Conservation (phyloP, 1,140 invertebrate genomes). For the Saccostrea glomerata region DNA sequence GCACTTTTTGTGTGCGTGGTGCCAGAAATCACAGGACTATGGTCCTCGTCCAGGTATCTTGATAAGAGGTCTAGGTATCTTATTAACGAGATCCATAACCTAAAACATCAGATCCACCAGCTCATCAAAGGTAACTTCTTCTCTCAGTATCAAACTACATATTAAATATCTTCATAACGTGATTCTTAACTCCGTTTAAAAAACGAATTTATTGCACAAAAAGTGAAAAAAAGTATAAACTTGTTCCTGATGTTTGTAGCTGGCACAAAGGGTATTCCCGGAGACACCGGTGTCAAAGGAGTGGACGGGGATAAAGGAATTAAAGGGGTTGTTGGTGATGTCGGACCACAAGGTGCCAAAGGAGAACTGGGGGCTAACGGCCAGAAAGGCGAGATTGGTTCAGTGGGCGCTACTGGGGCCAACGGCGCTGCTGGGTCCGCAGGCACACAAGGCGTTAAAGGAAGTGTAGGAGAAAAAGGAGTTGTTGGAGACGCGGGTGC, state of each 20-base stretch:
- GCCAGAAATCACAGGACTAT: neutral
- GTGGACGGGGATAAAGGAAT: neutral
- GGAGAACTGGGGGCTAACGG: neutral
- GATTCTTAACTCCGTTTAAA: too few species aligned
- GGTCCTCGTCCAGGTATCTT: neutral
- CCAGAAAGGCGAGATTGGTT: neutral
- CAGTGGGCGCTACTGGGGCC: neutral
- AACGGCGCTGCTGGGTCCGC: neutral
- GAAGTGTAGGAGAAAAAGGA: neutral
- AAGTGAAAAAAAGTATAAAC: too few species aligned
- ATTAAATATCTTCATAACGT: too few species aligned
- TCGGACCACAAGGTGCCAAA: neutral
- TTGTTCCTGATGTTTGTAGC: too few species aligned
- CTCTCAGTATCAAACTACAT: too few species aligned
- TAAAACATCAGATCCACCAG: neutral
- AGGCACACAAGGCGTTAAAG: neutral
- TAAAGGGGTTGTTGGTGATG: neutral
- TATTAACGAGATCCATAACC: neutral
- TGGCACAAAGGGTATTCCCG: neutral
- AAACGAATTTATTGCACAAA: too few species aligned
- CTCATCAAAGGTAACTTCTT: neutral
- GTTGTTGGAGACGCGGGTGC: neutral
- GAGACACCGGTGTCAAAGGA: neutral
- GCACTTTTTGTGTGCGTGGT: neutral
- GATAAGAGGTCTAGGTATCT: neutral